A percentile compares a stretch with the other conserved stretches of the same genome.
These are phyloP conservation scores for Drosophila auraria DNA, from an alignment of 1,140 invertebrate genomes.

Conservation along the genomic window DNA sequence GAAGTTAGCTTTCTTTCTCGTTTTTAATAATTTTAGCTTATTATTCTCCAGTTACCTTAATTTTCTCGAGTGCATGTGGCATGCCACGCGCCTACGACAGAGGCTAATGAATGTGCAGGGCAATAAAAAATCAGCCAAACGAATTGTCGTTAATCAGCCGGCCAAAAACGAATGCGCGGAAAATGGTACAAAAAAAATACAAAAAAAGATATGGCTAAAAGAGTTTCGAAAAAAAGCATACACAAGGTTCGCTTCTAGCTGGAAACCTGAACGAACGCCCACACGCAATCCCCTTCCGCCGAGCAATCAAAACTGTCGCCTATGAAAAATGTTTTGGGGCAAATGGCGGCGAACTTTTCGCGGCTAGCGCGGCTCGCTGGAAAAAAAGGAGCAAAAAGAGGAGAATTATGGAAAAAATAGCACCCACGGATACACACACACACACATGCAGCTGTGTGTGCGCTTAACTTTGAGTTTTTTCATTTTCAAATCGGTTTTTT, in stretches of 20 bases:
- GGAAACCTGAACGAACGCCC: conserved; percentile 36
- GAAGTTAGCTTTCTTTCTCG: no score
- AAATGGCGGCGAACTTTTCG: conserved; percentile 67
- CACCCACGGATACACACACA: conserved; percentile 22
- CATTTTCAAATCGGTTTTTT: conserved; percentile 33
- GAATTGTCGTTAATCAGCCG: conserved; percentile 81
- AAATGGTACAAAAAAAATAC: conserved; percentile 12
- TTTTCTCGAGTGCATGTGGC: conserved; percentile 24
- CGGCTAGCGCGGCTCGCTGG: conserved; percentile 17
- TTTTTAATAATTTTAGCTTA: not conserved
- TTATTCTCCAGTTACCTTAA: no score
- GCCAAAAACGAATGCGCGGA: conserved; percentile 30
- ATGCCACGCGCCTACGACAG: conserved; percentile 78
- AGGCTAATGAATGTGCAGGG: conserved; percentile 74
- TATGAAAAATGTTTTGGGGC: conserved; percentile 78
- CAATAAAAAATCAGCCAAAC: conserved; percentile 83
- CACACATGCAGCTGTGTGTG: not conserved
- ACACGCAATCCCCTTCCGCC: conserved; percentile 23
- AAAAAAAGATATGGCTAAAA: not conserved
- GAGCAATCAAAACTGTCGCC: conserved; percentile 80
- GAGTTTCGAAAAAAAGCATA: not conserved
- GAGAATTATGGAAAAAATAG: conserved; percentile 23
- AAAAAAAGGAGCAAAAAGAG: conserved; percentile 16
- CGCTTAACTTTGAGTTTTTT: conserved; percentile 30
- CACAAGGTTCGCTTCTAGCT: conserved; percentile 10